Conservation (phyloP, 2,797 vertebrate species). For the Fistularia tabacaria region DNA sequence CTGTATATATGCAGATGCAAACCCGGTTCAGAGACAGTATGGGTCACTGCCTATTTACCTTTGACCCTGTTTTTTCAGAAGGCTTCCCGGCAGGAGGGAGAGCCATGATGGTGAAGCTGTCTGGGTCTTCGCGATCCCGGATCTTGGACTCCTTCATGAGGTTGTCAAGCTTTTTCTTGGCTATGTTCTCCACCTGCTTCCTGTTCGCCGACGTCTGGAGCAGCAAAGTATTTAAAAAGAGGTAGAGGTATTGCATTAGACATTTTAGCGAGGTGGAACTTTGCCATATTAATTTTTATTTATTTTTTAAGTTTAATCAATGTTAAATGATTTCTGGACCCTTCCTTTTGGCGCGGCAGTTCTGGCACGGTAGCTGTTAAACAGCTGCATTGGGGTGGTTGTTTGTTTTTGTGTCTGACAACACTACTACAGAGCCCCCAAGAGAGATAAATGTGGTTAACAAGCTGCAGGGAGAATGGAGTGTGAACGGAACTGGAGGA, state of each 20-base stretch:
- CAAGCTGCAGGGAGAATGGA: too few relatives aligned
- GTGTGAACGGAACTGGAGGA: too few relatives aligned
- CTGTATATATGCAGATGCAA: neutral
- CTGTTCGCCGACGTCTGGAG: constrained; percentile 84
- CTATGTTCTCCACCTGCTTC: constrained; percentile 91
- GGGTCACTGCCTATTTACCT: constrained; percentile 65
- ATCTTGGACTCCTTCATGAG: constrained; percentile 97
- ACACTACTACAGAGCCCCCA: too few relatives aligned
- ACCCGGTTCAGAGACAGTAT: neutral
- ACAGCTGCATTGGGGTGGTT: too few relatives aligned
- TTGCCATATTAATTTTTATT: too few relatives aligned
- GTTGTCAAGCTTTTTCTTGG: constrained; percentile 93
- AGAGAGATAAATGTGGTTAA: too few relatives aligned
- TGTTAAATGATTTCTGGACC: too few relatives aligned
- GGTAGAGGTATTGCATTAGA: neutral
- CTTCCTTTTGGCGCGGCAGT: too few relatives aligned
- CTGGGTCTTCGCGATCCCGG: constrained; percentile 88
- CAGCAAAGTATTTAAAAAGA: constrained; percentile 1
- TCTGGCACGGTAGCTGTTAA: too few relatives aligned
- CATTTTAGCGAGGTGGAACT: too few relatives aligned
- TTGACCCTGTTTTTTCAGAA: constrained; percentile 62
- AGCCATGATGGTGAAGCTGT: constrained; percentile 82
- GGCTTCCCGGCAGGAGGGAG: constrained; percentile 75
- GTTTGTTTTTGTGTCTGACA: too few relatives aligned
- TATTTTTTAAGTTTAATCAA: too few relatives aligned